Percentiles rank a stretch among this genome's conserved stretches.
These are phyloP conservation scores for Synaphobranchus kaupii DNA, from an alignment of 2,797 vertebrate species.

Conservation along the genomic window DNA sequence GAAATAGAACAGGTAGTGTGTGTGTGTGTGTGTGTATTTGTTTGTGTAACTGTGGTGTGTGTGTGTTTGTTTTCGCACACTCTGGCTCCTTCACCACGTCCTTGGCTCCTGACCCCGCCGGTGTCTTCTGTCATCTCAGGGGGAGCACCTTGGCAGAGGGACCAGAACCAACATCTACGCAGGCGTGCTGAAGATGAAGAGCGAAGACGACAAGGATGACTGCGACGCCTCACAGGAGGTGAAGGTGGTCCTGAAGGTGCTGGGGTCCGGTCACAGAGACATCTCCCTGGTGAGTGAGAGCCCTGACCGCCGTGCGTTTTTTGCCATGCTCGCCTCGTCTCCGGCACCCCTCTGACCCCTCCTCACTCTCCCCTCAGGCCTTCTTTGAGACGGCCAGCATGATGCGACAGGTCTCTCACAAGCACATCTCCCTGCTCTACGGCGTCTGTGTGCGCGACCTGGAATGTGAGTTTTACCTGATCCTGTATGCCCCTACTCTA, in stretches of 20 bases:
- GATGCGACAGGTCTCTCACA: constrained; percentile 97
- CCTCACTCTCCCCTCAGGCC: constrained; percentile 68
- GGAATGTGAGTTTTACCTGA: constrained; percentile 84
- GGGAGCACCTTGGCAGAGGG: constrained; percentile 88
- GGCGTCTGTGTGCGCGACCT: constrained; percentile 91
- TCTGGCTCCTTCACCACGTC: neutral
- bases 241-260: constrained; percentile 93
- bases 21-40: neutral
- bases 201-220: constrained; percentile 75
- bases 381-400: constrained; percentile 98
- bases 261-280: constrained; percentile 93
- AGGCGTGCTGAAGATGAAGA: constrained; percentile 85
- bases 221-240: constrained; percentile 76
- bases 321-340: neutral
- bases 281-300: constrained; percentile 91
- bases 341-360: neutral
- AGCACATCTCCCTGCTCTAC: constrained; percentile 92
- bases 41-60: neutral
- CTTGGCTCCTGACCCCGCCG: neutral
- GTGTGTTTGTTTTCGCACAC: neutral
- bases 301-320: neutral
- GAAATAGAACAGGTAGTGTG: constrained; percentile 83
- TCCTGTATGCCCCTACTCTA: neutral
- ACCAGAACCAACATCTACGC: constrained; percentile 92
- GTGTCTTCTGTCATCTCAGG: constrained; percentile 60